Evolutionary conservation across 2,888 invertebrate genomes (phyloP).

Genomic region (Vanessa cardui): DNA sequence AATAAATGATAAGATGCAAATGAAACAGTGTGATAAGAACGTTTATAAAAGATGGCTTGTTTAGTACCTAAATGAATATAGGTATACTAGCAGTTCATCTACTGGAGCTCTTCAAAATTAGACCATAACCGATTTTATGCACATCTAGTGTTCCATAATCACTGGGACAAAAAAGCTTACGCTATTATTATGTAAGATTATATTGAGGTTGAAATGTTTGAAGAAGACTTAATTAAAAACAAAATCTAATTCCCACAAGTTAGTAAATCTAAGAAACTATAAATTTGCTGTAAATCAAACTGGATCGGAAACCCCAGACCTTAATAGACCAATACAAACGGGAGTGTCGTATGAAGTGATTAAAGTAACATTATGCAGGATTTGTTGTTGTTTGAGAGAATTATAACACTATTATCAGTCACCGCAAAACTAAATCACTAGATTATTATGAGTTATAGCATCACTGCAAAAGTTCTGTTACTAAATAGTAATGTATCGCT

Average conservation of each 20-base stretch:
- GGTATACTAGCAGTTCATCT: no score
- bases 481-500: not conserved
- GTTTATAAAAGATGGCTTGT: no score
- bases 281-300: conserved; percentile 67
- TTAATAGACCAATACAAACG: conserved; percentile 68
- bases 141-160: no score
- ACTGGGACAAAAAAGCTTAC: no score
- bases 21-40: no score
- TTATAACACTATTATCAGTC: conserved; percentile 75
- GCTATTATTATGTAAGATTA: no score
- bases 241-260: conserved; percentile 39
- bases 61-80: no score
- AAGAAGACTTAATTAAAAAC: no score
- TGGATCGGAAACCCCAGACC: conserved; percentile 57
- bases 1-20: no score
- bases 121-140: no score
- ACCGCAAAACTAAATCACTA: conserved; percentile 48
- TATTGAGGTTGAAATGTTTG: no score
- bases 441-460: conserved; percentile 38
- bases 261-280: conserved; percentile 43
- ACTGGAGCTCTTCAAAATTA: no score
- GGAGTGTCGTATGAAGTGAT: conserved; percentile 74
- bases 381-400: conserved; percentile 61
- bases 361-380: conserved; percentile 76
- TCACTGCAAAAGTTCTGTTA: conserved; percentile 3